These are phyloP conservation scores for Epizoanthus ramosus DNA, from an alignment of 92 coral and sea anemone species.

Conservation along the genomic window DNA sequence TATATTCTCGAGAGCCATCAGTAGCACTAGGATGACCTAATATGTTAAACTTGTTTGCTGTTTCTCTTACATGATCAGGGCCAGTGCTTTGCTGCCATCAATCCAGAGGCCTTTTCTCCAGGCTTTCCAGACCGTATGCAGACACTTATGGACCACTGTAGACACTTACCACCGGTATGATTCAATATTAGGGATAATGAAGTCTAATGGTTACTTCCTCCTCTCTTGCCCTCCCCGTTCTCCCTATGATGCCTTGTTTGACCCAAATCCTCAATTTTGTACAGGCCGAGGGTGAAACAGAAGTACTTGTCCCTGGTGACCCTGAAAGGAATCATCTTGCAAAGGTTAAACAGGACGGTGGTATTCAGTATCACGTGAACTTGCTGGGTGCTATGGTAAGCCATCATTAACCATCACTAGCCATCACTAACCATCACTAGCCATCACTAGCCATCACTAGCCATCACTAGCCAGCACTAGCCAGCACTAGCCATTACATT, in stretches of 20 bases:
- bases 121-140: constrained; percentile 96
- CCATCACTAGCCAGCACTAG: too few species aligned
- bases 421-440: too few species aligned
- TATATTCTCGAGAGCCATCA: too few species aligned
- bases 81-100: constrained; percentile 91
- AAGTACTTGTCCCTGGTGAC: constrained; percentile 92
- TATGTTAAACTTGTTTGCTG: not conserved
- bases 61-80: constrained; percentile 72
- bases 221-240: too few species aligned
- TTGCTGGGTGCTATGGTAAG: constrained; percentile 82
- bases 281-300: constrained; percentile 87
- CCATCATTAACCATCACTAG: not conserved
- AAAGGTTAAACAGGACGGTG: constrained; percentile 81
- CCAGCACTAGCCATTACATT: too few species aligned
- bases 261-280: not conserved
- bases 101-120: constrained; percentile 87
- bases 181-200: not conserved
- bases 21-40: not conserved
- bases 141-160: constrained; percentile 85
- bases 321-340: constrained; percentile 86
- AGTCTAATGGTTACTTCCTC: not conserved
- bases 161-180: constrained; percentile 83
- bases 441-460: constrained; percentile 6
- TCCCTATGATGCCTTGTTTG: not conserved
- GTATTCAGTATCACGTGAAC: constrained; percentile 87